Evolutionary conservation across 2,888 invertebrate genomes (phyloP).

Genomic region (Glaucopsyche alexis): DNA sequence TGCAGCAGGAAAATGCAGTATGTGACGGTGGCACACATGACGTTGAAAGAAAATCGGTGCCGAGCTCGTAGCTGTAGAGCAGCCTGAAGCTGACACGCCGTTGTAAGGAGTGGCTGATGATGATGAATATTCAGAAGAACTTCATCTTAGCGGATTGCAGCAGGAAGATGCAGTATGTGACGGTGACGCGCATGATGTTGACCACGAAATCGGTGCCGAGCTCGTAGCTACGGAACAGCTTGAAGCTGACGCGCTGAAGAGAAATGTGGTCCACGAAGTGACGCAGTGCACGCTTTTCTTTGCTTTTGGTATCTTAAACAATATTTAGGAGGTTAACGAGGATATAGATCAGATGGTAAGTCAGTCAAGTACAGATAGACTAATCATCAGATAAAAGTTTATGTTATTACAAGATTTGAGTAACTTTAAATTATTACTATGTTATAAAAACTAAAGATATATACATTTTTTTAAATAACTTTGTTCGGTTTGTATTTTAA

Average conservation of each 20-base stretch:
- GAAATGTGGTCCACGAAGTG: background rate
- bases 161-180: background rate
- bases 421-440: too few species aligned
- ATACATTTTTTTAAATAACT: too few species aligned
- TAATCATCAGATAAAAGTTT: too few species aligned
- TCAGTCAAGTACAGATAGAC: too few species aligned
- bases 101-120: too few species aligned
- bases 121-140: background rate
- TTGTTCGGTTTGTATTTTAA: too few species aligned
- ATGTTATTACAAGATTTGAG: too few species aligned
- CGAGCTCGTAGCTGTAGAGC: background rate
- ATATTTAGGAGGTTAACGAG: background rate
- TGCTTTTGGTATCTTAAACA: background rate
- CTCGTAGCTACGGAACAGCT: background rate
- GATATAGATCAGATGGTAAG: too few species aligned
- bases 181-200: background rate
- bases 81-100: background rate
- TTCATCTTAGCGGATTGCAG: slow-evolving; percentile 18
- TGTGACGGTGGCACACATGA: background rate
- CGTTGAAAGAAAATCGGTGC: background rate
- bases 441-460: too few species aligned
- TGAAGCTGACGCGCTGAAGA: background rate
- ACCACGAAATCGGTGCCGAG: background rate
- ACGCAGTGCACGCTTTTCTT: background rate
- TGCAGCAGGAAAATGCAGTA: slow-evolving; percentile 8